Percentiles rank a stretch among this genome's conserved stretches.
Conservation (phyloP, 2,888 invertebrate genomes). For the Suillia variegata region DNA sequence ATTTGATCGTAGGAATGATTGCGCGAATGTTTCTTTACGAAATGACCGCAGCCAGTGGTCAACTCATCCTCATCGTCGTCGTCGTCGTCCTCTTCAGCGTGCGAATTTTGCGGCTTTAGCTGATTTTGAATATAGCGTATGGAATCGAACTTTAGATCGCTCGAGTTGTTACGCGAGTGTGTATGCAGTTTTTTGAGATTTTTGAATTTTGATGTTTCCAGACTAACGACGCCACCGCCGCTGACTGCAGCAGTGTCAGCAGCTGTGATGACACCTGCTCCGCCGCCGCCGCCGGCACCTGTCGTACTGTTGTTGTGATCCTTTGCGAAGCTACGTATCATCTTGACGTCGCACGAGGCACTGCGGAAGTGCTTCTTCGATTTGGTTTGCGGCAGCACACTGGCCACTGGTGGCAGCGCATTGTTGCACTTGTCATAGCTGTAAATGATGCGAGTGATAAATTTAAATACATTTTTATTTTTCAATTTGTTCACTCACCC, state of each 20-base stretch:
- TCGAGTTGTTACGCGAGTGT: conserved; percentile 55
- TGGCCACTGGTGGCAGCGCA: conserved; percentile 32
- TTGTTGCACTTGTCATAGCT: conserved; percentile 58
- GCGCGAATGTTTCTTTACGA: conserved; percentile 59
- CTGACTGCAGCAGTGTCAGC: conserved; percentile 37
- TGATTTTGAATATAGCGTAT: conserved; percentile 61
- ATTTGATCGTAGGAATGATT: conserved; percentile 62
- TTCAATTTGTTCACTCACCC: conserved; percentile 56
- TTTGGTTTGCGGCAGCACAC: conserved; percentile 52
- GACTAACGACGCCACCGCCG: conserved; percentile 28
- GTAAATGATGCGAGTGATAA: conserved; percentile 2
- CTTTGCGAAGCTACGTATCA: conserved; percentile 58
- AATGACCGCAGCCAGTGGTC: conserved; percentile 56
- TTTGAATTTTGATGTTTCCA: conserved; percentile 43
- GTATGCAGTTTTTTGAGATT: conserved; percentile 57
- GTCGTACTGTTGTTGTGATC: conserved; percentile 46
- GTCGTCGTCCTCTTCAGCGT: no score
- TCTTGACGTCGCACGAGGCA: conserved; percentile 61
- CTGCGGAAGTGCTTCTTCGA: conserved; percentile 61
- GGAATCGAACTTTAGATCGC: conserved; percentile 53
- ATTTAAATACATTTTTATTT: no score
- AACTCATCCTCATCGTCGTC: conserved; percentile 56
- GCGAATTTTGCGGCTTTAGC: conserved; percentile 49
- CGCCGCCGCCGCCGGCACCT: conserved; percentile 40
- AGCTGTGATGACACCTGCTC: conserved; percentile 23